A percentile compares a stretch with the other conserved stretches of the same genome.
Conservation (phyloP, 1,140 invertebrate species). For the Tetragonula clypearis region DNA sequence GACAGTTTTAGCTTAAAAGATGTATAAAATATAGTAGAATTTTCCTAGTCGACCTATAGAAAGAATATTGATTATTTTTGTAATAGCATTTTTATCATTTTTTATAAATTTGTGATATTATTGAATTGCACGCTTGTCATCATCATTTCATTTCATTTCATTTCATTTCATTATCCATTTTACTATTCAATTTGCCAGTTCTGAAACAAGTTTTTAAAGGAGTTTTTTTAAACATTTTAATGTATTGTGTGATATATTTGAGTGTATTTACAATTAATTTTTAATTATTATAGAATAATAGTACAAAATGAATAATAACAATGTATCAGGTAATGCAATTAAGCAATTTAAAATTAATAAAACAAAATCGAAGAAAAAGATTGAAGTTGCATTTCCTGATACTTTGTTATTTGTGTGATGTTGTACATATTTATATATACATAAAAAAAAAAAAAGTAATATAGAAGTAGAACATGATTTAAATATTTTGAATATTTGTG, state of each 20-base stretch:
- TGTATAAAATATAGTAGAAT: constrained; percentile 1
- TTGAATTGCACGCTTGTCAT: constrained; percentile 56
- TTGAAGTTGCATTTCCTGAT: background rate
- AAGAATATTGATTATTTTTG: constrained; percentile 5
- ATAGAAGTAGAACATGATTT: constrained; percentile 54
- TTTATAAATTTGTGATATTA: constrained; percentile 14
- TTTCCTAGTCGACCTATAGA: background rate
- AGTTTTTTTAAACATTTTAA: constrained; percentile 24
- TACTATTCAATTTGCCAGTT: constrained; percentile 3
- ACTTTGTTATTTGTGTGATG: constrained; percentile 15
- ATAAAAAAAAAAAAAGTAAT: constrained; percentile 24
- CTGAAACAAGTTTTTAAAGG: background rate
- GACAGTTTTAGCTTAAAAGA: background rate
- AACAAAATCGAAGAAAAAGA: background rate
- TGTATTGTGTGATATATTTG: constrained; percentile 19
- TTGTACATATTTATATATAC: background rate
- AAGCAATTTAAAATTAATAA: background rate
- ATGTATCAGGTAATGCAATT: constrained; percentile 8
- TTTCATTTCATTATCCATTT: constrained; percentile 22
- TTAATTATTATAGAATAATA: constrained; percentile 4
- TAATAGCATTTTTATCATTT: constrained; percentile 9
- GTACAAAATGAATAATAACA: background rate
- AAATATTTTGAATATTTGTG: constrained; percentile 29
- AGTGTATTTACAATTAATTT: constrained; percentile 27
- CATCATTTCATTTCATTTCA: constrained; percentile 27